Evolutionary conservation across 2,888 invertebrate genomes (phyloP), one percentile per base, ranked within the genome.

Genomic region (Tenodera sinensis): DNA sequence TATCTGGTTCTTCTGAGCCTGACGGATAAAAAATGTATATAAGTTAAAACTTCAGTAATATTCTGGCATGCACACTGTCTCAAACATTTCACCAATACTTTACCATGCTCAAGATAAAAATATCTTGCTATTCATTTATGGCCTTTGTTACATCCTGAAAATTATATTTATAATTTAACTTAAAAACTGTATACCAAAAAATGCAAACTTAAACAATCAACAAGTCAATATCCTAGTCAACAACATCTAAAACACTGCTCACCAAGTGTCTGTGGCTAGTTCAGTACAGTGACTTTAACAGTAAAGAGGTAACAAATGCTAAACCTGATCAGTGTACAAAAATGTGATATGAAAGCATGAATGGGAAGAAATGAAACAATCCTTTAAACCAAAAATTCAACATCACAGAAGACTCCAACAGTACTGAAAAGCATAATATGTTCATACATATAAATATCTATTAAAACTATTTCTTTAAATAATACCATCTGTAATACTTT

Each of bases 1-100:
- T 88, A 88, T 85, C 83, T 90, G 88, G 83, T 83, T 88, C 28
- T n/a, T 84, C 83, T 88, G 84, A 81, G 88, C 85, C 83, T 89
- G 84, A 89, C 28, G 15, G 82, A 71, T n/a, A 85, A 85, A 88
- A 71, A 71, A 71, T 71, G 54, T 71, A 71, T 71, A 6, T 71
- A 25, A 71, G 54, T 15, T 71, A 71, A 71, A 71, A 71, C 54
- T 20, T 71, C 54, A 71, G 54, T 25, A 20, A 20, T 71, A 20
- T 25, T 20, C 15, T 71, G 54, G 54, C 54, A 71, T 71, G 54
- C 54, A 71, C 54, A 54, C 20, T 20, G 20, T 14, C 20, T 54
- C 15, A 15, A 54, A 54, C 14, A 20, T 71, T 71, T 25, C 20
- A 71, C 25, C 20, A 20, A 71, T 71, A 0, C 20, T 54, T 71